Conservation (phyloP, 2,888 invertebrate genomes). For the Cryptocephalus moraei region DNA sequence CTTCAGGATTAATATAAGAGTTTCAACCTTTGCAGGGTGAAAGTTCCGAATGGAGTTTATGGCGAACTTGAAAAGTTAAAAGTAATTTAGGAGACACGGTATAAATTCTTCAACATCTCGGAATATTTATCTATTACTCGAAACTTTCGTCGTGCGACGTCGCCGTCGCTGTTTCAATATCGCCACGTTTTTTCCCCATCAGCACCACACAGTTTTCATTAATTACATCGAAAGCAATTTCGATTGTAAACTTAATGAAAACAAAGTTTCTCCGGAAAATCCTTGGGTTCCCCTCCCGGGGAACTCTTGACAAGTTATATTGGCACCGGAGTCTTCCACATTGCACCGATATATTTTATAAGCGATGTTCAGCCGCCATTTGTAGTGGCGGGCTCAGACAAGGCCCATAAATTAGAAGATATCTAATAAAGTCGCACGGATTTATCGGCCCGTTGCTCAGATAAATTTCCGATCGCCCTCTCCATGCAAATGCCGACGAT, state of each 20-base stretch:
- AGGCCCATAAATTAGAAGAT: slow-evolving; percentile 40
- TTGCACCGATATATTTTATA: slow-evolving; percentile 27
- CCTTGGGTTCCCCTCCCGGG: not conserved
- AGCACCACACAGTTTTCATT: slow-evolving; percentile 7
- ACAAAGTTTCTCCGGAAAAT: slow-evolving; percentile 13
- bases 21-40: too few relatives aligned
- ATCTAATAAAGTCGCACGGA: slow-evolving; percentile 41
- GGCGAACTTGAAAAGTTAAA: too few relatives aligned
- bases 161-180: not conserved
- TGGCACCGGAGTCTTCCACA: slow-evolving; percentile 20
- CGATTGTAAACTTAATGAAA: slow-evolving; percentile 19
- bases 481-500: slow-evolving; percentile 31
- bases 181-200: not conserved
- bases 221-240: slow-evolving; percentile 17
- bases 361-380: slow-evolving; percentile 32
- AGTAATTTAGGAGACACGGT: too few relatives aligned
- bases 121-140: too few relatives aligned
- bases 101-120: too few relatives aligned
- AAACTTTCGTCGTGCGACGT: too few relatives aligned
- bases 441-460: slow-evolving; percentile 37
- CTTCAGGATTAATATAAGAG: too few relatives aligned
- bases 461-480: slow-evolving; percentile 35
- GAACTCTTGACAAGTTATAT: slow-evolving; percentile 18
- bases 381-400: slow-evolving; percentile 32
- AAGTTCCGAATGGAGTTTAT: too few relatives aligned